Base-by-base conservation (phyloP, 2,113 vertebrate species). In the Syrrhaptes paradoxus region DNA sequence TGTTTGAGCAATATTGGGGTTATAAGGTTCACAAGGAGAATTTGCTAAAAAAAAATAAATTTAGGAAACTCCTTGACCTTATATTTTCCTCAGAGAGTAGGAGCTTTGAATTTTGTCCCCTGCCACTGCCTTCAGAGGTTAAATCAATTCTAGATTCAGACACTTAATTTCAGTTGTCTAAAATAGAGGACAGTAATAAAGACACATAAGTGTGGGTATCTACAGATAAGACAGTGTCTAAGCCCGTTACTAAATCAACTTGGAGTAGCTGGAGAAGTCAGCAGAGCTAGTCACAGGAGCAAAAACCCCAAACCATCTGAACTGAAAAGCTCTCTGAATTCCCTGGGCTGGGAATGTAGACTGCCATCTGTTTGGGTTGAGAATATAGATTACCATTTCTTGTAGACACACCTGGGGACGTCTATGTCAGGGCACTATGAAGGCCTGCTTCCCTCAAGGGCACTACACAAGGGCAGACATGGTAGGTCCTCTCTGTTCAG, bases 11-110 rank as follows among this genome's bases (percentile, higher is more conserved):
- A 21, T 54, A 46, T 24, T 13, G 34, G 34, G 1, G 9, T 89
- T 76, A 43, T 10, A 78, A 62, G 4, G 9, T 26, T 55, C 25
- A 59, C 0, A 0, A 55, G 20, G 10, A 82, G 1, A 32, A 58
- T 59, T 57, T 52, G 9, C 4, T 0, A 31, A 43, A 59, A 28
- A 68, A 57, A 24, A 9, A 72, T 32, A 51, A 13, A 11, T 13
- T 5, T 8, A 55, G 15, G 12, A 34, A 81, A 25, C 4, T 45
- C 16, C 18, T 83, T 68, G 16, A 52, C 2, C 24, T 4, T 46
- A 0, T 21, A 7, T 49, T 12, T 89, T 94, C 24, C 41, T 84
- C 22, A 70, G 26, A 70, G 79, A 63, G 9, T 78, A 72, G 29
- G 5, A 48, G 7, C 6, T 55, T 80, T 61, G 38, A 26, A 7